A percentile compares a stretch with the other conserved stretches of the same genome.
These are phyloP conservation scores for Cheirogaleus major DNA, from an alignment of 2,797 vertebrate genomes.

Conservation along the genomic window DNA sequence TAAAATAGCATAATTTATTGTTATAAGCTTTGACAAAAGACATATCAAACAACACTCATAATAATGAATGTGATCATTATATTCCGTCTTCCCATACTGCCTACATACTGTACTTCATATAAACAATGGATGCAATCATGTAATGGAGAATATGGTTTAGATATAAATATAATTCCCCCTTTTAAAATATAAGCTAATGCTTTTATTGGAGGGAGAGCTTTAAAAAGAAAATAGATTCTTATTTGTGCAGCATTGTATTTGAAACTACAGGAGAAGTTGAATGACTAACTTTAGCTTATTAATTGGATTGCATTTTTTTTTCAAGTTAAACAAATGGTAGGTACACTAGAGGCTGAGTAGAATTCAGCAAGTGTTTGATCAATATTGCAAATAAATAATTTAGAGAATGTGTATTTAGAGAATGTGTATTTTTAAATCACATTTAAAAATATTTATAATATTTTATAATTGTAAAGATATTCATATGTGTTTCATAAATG, in stretches of 20 bases:
- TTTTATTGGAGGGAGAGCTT: background rate
- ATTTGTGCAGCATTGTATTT: background rate
- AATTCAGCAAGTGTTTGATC: background rate
- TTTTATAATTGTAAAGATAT: conserved; percentile 34
- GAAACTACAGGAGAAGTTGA: background rate
- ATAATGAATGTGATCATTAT: conserved; percentile 12
- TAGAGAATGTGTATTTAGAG: background rate
- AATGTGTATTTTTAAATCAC: background rate
- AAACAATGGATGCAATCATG: background rate
- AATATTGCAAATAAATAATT: conserved; percentile 2
- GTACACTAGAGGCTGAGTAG: background rate
- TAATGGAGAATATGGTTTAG: conserved; percentile 1
- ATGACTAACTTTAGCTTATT: background rate
- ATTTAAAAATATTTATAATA: conserved; percentile 5
- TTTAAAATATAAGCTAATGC: background rate
- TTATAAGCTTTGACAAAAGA: background rate
- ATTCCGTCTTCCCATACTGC: background rate
- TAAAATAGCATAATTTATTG: conserved; percentile 4
- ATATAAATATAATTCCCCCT: background rate
- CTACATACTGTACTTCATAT: background rate
- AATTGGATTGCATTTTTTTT: background rate
- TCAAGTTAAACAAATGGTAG: conserved; percentile 27
- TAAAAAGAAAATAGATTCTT: conserved; percentile 27
- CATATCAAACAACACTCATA: background rate
- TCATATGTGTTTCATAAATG: background rate